Conservation (phyloP, 1,140 invertebrate genomes). For the Stratiolaelaps scimitus region DNA sequence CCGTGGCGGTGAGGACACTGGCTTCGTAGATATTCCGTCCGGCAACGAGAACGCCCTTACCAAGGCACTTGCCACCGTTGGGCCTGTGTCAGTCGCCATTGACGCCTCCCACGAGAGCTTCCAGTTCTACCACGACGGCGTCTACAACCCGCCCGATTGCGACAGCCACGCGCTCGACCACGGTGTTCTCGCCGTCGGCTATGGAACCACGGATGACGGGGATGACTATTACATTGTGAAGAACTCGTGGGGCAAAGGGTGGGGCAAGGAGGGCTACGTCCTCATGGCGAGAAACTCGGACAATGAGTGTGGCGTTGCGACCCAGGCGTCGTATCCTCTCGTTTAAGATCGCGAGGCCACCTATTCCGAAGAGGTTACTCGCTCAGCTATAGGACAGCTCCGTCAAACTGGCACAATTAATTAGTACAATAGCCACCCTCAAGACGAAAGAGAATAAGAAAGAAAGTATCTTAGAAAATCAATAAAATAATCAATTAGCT, state of each 20-base stretch:
- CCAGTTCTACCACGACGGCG: conserved; percentile 37
- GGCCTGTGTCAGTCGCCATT: conserved; percentile 40
- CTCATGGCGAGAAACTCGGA: conserved; percentile 45
- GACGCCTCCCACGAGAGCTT: conserved; percentile 41
- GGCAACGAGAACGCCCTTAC: conserved; percentile 37
- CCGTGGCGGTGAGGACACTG: conserved; percentile 36
- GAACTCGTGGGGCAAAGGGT: conserved; percentile 40
- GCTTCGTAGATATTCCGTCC: conserved; percentile 36
- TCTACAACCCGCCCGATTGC: conserved; percentile 44
- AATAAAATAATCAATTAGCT: too few species aligned
- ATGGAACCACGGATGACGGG: conserved; percentile 41
- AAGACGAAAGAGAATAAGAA: too few species aligned
- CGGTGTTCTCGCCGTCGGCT: conserved; percentile 48
- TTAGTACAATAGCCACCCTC: too few species aligned
- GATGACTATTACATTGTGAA: conserved; percentile 38
- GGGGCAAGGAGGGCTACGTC: conserved; percentile 50
- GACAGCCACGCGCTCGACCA: conserved; percentile 44
- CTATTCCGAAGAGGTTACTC: too few species aligned
- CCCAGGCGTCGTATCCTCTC: conserved; percentile 17
- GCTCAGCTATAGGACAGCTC: too few species aligned
- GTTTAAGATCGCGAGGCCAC: background rate
- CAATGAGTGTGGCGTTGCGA: conserved; percentile 60
- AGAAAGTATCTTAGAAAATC: too few species aligned
- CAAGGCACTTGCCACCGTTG: conserved; percentile 37
- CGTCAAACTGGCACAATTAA: too few species aligned